Percentiles rank a stretch among this genome's conserved stretches.
phyloP scores from a whole-genome alignment of 2,888 invertebrate species.

The Imbricaverruca yamaguchii region DNA sequence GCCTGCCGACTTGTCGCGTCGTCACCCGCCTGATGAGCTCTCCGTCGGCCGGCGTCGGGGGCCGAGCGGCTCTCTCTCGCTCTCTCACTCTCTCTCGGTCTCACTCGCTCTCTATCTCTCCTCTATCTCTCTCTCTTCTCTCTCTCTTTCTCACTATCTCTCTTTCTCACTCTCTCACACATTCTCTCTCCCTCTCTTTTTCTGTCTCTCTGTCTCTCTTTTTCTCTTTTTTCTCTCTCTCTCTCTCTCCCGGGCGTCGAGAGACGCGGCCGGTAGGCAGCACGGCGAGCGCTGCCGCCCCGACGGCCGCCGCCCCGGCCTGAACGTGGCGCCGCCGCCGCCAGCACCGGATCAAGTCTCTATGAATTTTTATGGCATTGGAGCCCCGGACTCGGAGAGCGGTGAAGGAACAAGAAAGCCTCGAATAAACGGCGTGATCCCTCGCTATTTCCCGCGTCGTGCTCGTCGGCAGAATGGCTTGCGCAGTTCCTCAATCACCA shows the following conservation, averaged over 20 bases:
- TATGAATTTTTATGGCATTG: constrained; percentile 13
- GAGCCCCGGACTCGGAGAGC: background rate
- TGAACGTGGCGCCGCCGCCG: background rate
- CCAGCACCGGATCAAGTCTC: background rate
- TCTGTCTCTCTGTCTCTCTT: background rate
- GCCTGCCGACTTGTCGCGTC: background rate
- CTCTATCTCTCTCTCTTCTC: background rate
- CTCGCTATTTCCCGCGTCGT: too few species aligned
- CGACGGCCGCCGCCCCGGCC: background rate
- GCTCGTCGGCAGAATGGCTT: too few species aligned
- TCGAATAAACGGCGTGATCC: background rate
- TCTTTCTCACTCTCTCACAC: background rate
- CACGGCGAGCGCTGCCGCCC: background rate
- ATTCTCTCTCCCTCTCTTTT: background rate
- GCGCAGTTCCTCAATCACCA: too few species aligned
- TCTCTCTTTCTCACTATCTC: background rate
- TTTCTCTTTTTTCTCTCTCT: background rate
- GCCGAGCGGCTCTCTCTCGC: background rate
- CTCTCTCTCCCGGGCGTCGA: background rate
- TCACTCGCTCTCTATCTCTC: background rate
- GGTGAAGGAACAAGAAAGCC: background rate
- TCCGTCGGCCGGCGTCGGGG: background rate
- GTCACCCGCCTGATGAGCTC: background rate
- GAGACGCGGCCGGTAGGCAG: background rate
- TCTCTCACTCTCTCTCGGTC: background rate